These are phyloP conservation scores for Cossypha dichroa DNA, from an alignment of 2,797 vertebrate species.

Conservation along the genomic window DNA sequence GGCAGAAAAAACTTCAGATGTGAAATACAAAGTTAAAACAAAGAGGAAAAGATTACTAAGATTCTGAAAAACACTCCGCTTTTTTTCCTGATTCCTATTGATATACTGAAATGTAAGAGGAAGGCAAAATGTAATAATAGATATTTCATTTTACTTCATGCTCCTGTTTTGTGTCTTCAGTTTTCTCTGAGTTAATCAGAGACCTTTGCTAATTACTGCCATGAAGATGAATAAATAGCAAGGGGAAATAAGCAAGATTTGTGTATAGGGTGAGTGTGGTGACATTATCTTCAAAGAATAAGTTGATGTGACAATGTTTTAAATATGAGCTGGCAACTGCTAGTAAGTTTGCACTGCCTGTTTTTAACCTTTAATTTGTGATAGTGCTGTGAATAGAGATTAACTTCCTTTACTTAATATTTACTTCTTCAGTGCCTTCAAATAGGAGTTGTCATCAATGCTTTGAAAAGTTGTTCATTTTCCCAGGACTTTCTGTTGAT, in stretches of 20 bases:
- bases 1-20: neutral
- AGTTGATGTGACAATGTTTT: conserved; percentile 56
- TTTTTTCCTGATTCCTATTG: neutral
- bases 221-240: conserved; percentile 21
- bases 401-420: conserved; percentile 32
- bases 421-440: conserved; percentile 42
- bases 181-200: neutral
- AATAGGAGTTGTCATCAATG: neutral
- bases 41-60: neutral
- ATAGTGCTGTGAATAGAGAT: conserved; percentile 51
- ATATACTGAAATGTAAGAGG: neutral
- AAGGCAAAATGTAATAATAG: neutral
- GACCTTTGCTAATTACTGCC: conserved; percentile 31
- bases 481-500: conserved; percentile 7
- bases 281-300: conserved; percentile 46
- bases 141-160: neutral
- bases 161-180: neutral
- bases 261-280: conserved; percentile 13
- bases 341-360: conserved; percentile 15
- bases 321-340: conserved; percentile 52
- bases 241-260: conserved; percentile 29
- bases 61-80: neutral
- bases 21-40: neutral
- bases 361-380: conserved; percentile 61
- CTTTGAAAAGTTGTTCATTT: conserved; percentile 8